Evolutionary conservation across 1,140 invertebrate genomes (phyloP), one percentile per base, ranked within the genome.

Genomic region (Diploscapter pachys): DNA sequence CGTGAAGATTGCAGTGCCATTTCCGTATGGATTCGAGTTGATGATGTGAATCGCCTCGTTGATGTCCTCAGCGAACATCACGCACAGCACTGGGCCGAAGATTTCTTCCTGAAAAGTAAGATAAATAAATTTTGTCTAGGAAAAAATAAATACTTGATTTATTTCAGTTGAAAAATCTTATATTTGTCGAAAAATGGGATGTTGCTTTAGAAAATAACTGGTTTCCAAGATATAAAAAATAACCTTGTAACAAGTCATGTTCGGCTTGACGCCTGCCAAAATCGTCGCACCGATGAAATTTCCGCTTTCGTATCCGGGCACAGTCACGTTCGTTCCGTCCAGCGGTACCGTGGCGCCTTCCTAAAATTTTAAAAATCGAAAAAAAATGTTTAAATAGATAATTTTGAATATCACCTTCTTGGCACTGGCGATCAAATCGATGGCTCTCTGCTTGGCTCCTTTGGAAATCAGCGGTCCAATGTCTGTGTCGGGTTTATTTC

Each of bases 261-360:
- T 87, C 2, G 94, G 89, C 89, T 92, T 90, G 2, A 98, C 96
- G 82, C 93, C 89, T n/a, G 92, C 91, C 3, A 99, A 87, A 75
- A 99, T 90, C 3, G 96, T 98, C 2, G 96, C 95, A 3, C 95
- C 97, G 48, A 99, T 92, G 87, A 99, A 99, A 88, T 99, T 99
- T 73, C 97, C 97, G 50, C 83, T 86, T 56, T 85, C 84, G 57
- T 81, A 83, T 53, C 85, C 85, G 48, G 75, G 70, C 0, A 99
- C 94, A 65, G 88, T 90, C 72, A 96, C 85, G 68, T 90, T 88
- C 66, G 95, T 89, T 3, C 97, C 97, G 87, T 99, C 97, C 5
- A 99, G 88, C 6, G 91, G 86, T 49, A 95, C 87, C 78, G 92
- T 90, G 5, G 96, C 96, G 54, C 96, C 96, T 81, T 96, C 91